phyloP scores from a whole-genome alignment of 37 sponge, comb jelly and placozoan genomes.

The Spongilla lacustris region DNA sequence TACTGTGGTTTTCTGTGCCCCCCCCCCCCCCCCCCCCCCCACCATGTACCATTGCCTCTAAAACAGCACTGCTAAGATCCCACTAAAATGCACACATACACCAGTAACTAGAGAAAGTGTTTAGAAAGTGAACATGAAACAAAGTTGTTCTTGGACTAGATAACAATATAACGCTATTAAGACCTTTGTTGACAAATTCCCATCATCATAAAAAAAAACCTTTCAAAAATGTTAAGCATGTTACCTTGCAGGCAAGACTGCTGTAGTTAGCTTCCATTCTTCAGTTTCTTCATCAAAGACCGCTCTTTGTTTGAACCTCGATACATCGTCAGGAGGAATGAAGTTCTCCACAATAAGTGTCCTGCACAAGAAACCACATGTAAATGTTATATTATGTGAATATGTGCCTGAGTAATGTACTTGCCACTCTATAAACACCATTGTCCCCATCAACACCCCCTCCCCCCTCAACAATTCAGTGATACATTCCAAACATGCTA shows the following conservation, averaged over 20 bases:
- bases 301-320: slow-evolving; percentile 72
- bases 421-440: background rate
- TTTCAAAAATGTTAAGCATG: background rate
- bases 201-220: background rate
- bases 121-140: too few species aligned
- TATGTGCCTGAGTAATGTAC: background rate
- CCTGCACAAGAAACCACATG: slow-evolving; percentile 31
- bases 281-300: slow-evolving; percentile 83
- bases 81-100: too few species aligned
- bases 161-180: too few species aligned
- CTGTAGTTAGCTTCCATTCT: slow-evolving; percentile 73
- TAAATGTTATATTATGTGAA: too few species aligned
- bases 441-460: background rate
- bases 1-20: too few species aligned
- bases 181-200: background rate
- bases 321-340: slow-evolving; percentile 63
- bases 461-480: slow-evolving; percentile 8
- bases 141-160: too few species aligned
- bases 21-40: too few species aligned
- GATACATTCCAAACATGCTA: background rate
- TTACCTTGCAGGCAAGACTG: slow-evolving; percentile 10
- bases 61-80: too few species aligned
- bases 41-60: too few species aligned
- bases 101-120: too few species aligned
- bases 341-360: slow-evolving; percentile 88